These are phyloP conservation scores for Phenganax stokvisi DNA, from an alignment of 92 coral and sea anemone species.

Conservation along the genomic window DNA sequence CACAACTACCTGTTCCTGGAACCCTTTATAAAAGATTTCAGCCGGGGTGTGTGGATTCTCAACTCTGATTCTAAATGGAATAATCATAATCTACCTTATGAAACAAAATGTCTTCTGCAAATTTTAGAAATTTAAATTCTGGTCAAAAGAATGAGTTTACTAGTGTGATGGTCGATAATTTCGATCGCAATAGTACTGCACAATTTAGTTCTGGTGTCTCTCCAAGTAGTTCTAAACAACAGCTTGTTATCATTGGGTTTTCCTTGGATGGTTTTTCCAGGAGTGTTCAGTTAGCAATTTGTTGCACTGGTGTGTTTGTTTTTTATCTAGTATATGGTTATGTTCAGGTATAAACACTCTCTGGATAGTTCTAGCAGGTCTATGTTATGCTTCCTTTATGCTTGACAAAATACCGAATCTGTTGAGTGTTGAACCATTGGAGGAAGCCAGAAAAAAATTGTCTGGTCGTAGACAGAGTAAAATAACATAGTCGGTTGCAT, in stretches of 20 bases:
- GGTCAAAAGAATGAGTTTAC: background rate
- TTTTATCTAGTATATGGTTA: conserved; percentile 91
- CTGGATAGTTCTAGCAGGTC: background rate
- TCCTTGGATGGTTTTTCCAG: conserved; percentile 62
- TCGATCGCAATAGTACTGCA: background rate
- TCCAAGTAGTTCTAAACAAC: background rate
- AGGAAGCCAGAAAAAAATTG: too few species aligned
- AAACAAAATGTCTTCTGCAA: background rate
- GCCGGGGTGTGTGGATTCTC: too few species aligned
- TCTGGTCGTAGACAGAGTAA: too few species aligned
- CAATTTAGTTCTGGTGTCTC: background rate
- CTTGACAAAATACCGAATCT: too few species aligned
- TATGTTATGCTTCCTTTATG: background rate
- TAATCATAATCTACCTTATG: too few species aligned
- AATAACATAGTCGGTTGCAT: too few species aligned
- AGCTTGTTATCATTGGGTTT: conserved; percentile 63
- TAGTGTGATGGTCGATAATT: background rate
- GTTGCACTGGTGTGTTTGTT: conserved; percentile 87
- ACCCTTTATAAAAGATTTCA: too few species aligned
- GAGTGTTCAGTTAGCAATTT: conserved; percentile 62
- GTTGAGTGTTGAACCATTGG: too few species aligned
- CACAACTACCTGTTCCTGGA: too few species aligned
- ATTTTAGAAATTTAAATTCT: background rate
- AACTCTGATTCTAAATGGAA: too few species aligned
- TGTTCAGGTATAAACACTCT: conserved; percentile 58